phyloP scores from a whole-genome alignment of 1,140 invertebrate species.

The Psilanteris sp. region DNA sequence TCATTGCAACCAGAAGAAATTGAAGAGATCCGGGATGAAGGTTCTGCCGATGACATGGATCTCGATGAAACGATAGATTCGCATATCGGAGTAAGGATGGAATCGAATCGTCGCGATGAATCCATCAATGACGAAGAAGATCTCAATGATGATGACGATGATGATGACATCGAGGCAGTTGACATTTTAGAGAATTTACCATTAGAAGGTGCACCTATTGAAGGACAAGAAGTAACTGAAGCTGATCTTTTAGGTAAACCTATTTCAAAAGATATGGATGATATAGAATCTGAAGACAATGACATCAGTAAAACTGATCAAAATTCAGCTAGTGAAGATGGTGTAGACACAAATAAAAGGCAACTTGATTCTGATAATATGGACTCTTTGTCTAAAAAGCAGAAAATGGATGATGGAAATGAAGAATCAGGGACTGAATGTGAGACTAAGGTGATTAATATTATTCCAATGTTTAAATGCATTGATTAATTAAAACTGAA shows the following conservation, averaged over 20 bases:
- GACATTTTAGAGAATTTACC: slow-evolving; percentile 78
- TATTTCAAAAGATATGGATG: slow-evolving; percentile 73
- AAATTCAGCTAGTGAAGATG: slow-evolving; percentile 72
- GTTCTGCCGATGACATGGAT: slow-evolving; percentile 78
- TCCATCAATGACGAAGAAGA: slow-evolving; percentile 43
- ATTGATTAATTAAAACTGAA: no score
- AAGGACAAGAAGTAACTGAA: slow-evolving; percentile 77
- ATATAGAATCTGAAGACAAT: slow-evolving; percentile 72
- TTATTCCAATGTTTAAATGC: no score
- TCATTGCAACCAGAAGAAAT: slow-evolving; percentile 67
- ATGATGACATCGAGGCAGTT: slow-evolving; percentile 69
- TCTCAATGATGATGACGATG: slow-evolving; percentile 34
- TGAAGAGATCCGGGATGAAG: slow-evolving; percentile 74
- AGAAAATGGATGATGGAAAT: slow-evolving; percentile 71
- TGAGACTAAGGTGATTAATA: slow-evolving; percentile 77
- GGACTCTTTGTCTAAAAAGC: slow-evolving; percentile 70
- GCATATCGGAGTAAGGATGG: slow-evolving; percentile 76
- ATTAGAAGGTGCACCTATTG: slow-evolving; percentile 78
- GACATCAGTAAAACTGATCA: slow-evolving; percentile 69
- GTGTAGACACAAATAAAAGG: slow-evolving; percentile 67
- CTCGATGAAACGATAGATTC: slow-evolving; percentile 78
- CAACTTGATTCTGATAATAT: slow-evolving; percentile 68
- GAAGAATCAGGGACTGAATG: slow-evolving; percentile 70
- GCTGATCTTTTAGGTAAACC: slow-evolving; percentile 74
- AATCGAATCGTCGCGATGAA: slow-evolving; percentile 64